Evolutionary conservation across 2,113 vertebrate genomes (phyloP).

Genomic region (Rynchops niger): DNA sequence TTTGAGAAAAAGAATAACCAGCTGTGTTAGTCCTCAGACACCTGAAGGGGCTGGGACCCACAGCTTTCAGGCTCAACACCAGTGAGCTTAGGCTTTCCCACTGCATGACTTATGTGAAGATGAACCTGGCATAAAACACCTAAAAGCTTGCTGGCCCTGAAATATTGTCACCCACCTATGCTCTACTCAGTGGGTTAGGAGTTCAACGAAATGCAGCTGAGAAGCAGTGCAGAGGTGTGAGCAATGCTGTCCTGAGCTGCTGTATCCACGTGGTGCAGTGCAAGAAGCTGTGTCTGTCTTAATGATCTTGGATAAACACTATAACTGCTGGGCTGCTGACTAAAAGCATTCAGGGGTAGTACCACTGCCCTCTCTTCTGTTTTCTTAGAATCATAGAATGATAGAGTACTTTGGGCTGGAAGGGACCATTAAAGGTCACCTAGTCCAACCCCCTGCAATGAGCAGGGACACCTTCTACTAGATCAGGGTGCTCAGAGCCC

Average conservation of each 20-base stretch:
- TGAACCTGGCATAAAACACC: not conserved
- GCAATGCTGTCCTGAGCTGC: not conserved
- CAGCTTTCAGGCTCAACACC: not conserved
- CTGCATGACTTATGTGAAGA: not conserved
- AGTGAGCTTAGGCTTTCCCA: not conserved
- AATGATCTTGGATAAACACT: not conserved
- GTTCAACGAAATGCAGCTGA: rapidly evolving
- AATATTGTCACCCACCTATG: not conserved
- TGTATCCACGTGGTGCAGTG: not conserved
- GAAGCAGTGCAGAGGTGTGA: not conserved
- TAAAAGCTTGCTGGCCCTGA: not conserved
- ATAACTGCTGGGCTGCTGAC: not conserved
- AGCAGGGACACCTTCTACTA: not conserved
- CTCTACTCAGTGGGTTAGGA: not conserved
- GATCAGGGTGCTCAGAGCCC: not conserved
- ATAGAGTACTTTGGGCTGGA: not conserved
- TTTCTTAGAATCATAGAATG: not conserved
- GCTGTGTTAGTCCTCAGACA: not conserved
- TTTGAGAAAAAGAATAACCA: not conserved
- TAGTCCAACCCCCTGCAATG: not conserved
- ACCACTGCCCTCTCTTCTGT: not conserved
- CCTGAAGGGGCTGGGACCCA: not conserved
- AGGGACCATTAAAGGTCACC: not conserved
- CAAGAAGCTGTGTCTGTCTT: not conserved
- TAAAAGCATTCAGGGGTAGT: not conserved